A percentile compares a stretch with the other conserved stretches of the same genome.
phyloP scores from a whole-genome alignment of 2,797 vertebrate genomes.

The Sebastes nivosus region DNA sequence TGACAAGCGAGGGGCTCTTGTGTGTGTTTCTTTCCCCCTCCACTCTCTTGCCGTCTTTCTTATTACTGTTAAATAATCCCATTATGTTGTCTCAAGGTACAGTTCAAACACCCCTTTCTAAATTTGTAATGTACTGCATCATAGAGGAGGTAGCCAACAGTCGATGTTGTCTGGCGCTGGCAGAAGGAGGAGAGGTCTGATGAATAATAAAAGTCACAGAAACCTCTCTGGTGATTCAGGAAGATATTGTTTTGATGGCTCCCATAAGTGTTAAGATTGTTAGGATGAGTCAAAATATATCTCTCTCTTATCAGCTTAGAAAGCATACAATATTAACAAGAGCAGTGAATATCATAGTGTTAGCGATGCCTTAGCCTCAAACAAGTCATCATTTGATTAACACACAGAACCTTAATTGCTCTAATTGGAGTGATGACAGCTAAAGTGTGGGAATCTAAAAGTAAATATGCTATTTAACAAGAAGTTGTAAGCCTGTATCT shows the following conservation, averaged over 20 bases:
- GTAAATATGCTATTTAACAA: background rate
- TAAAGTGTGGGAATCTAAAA: background rate
- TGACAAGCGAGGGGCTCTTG: slow-evolving; percentile 41
- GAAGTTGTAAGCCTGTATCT: background rate
- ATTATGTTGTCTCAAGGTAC: slow-evolving; percentile 62
- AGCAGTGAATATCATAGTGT: background rate
- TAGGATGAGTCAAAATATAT: slow-evolving; percentile 11
- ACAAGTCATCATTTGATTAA: background rate
- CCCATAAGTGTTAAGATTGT: slow-evolving; percentile 28
- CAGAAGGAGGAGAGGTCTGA: slow-evolving; percentile 29
- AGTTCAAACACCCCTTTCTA: slow-evolving; percentile 53
- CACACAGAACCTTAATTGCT: background rate
- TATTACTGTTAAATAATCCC: slow-evolving; percentile 61
- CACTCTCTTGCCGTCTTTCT: slow-evolving; percentile 41
- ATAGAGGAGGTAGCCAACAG: slow-evolving; percentile 25
- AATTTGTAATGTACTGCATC: slow-evolving; percentile 55
- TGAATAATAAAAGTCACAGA: slow-evolving; percentile 64
- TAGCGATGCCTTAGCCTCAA: background rate
- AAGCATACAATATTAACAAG: background rate
- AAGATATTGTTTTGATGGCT: slow-evolving; percentile 42
- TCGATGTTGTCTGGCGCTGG: slow-evolving; percentile 29
- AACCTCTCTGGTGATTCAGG: slow-evolving; percentile 47
- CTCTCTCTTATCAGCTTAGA: background rate
- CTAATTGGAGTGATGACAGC: background rate
- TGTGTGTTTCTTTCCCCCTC: background rate